Evolutionary conservation across 2,113 vertebrate genomes (phyloP).

Genomic region (Sebastes fasciatus): DNA sequence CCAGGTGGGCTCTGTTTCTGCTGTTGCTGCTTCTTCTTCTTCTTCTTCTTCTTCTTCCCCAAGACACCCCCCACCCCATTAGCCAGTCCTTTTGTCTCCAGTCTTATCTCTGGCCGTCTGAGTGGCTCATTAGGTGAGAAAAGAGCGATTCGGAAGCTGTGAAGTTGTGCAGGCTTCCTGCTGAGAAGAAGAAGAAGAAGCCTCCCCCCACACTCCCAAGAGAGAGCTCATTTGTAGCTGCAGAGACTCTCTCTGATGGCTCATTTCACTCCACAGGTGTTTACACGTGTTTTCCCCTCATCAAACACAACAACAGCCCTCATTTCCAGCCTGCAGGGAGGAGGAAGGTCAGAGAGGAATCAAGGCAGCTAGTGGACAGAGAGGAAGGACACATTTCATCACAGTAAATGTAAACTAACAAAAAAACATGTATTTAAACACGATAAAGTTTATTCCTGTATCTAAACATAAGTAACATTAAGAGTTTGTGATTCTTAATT

Average conservation of each 20-base stretch:
- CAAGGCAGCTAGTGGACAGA: background rate
- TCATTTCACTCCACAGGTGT: slow-evolving; percentile 38
- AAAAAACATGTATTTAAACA: background rate
- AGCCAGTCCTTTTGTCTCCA: slow-evolving; percentile 50
- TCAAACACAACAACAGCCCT: slow-evolving; percentile 14
- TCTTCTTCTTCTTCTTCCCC: background rate
- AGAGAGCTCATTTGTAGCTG: slow-evolving; percentile 17
- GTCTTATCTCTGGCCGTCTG: slow-evolving; percentile 52
- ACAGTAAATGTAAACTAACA: background rate
- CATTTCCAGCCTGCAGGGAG: slow-evolving; percentile 18
- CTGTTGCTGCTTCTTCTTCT: too few species aligned
- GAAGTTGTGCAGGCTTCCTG: slow-evolving; percentile 47
- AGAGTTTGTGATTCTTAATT: background rate
- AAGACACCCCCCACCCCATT: slow-evolving; percentile 39
- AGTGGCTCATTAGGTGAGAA: slow-evolving; percentile 68
- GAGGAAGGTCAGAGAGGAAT: background rate
- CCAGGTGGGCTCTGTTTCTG: slow-evolving; percentile 10
- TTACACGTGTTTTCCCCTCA: slow-evolving; percentile 23
- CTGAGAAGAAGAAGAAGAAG: slow-evolving; percentile 5
- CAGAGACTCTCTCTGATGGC: background rate
- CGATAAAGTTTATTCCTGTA: background rate
- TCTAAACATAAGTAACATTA: background rate
- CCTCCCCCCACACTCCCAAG: too few species aligned
- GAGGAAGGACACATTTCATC: background rate
- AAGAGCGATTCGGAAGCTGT: slow-evolving; percentile 59